phyloP scores from a whole-genome alignment of 2,113 vertebrate genomes.

The Peromyscus polionotus region DNA sequence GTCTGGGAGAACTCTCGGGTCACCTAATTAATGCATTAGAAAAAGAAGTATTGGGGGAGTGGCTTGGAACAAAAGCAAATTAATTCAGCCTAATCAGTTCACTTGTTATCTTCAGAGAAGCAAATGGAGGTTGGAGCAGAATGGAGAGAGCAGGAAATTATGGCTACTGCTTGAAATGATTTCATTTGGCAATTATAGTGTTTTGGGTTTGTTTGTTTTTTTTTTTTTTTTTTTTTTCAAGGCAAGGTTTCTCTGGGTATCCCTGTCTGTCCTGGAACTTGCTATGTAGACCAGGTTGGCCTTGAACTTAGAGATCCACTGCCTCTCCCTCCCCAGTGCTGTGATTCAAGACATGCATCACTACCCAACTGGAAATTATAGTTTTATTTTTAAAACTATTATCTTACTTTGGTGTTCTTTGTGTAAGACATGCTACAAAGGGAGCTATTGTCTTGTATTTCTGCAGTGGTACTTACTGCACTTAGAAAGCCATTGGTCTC shows the following conservation, averaged over 20 bases:
- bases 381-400: not conserved
- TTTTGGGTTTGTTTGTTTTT: not conserved
- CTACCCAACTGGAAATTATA: not conserved
- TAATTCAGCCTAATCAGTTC: not conserved
- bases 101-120: conserved; percentile 10
- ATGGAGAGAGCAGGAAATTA: not conserved
- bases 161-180: not conserved
- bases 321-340: not conserved
- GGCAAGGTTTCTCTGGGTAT: not conserved
- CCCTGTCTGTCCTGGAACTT: not conserved
- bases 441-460: not conserved
- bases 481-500: not conserved
- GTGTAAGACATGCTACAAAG: not conserved
- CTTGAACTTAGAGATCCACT: not conserved
- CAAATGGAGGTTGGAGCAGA: not conserved
- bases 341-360: not conserved
- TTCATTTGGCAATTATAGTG: not conserved
- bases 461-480: not conserved
- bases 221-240: not conserved
- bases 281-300: not conserved
- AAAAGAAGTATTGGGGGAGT: not conserved
- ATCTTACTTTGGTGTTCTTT: not conserved
- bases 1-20: not conserved
- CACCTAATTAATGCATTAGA: not conserved
- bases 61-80: conserved; percentile 34